A percentile compares a stretch with the other conserved stretches of the same genome.
These are phyloP conservation scores for Amblyornis subalaris DNA, from an alignment of 2,113 vertebrate genomes.

Conservation along the genomic window DNA sequence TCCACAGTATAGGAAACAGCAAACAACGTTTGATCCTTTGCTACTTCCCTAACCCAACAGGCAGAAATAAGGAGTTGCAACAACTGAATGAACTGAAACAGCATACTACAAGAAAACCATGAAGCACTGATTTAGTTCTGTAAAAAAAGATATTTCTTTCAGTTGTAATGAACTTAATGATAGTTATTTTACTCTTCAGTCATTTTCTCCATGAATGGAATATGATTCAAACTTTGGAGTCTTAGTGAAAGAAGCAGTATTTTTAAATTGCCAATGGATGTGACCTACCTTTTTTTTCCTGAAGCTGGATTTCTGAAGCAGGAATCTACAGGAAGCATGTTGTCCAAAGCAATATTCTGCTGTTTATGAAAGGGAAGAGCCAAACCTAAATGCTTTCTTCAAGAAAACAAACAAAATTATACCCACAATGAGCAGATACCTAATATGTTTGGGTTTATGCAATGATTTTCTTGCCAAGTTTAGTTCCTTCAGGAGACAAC, in stretches of 20 bases:
- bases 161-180: not conserved
- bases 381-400: not conserved
- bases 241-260: not conserved
- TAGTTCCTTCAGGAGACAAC: constrained; percentile 2
- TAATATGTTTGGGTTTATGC: not conserved
- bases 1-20: not conserved
- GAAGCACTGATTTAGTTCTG: not conserved
- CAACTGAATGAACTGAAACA: not conserved
- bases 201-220: not conserved
- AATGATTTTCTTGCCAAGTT: constrained; percentile 28
- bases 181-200: not conserved
- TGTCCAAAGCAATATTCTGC: not conserved
- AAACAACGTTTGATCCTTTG: not conserved
- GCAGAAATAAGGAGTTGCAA: not conserved
- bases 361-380: not conserved
- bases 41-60: not conserved
- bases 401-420: not conserved
- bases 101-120: not conserved
- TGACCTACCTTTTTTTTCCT: not conserved
- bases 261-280: not conserved
- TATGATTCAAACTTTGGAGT: not conserved
- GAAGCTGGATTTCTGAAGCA: not conserved
- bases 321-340: not conserved
- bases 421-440: not conserved
- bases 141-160: not conserved